Base-by-base conservation (phyloP, 2,797 vertebrate species). In the Poecilia velifera region DNA sequence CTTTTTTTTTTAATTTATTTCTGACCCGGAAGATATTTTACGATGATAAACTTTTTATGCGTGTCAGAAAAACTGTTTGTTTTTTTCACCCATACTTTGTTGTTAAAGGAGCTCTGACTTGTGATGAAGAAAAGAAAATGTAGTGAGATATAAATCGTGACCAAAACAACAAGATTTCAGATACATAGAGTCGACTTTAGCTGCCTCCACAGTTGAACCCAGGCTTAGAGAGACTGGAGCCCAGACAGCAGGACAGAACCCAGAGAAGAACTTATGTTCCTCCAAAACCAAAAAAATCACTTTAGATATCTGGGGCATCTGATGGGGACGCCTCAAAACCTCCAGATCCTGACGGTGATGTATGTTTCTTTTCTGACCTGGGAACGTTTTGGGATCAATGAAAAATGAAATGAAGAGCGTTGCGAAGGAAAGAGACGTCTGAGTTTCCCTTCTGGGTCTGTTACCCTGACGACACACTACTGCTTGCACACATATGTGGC, bases 21-120 rank as follows among this genome's bases (percentile, higher is more conserved):
- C 41, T 64, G 77, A 78, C 62, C 45, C 53, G 6, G 9, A 72
- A 76, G 77, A 66, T 16, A 39, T 81, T 78, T 79, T 72, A 76
- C 49, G 49, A 2, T 41, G 36, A 25, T 68, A 4, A 68, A 25
- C 22, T 2, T 43, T 25, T 41, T 43, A 1, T 13, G 2, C 41
- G 2, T 62, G 28, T 6, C 46, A 47, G 43, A 57, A 28, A 25
- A 12, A 31, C 34, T 34, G 34, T 34, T 6, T 16, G 31, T 7
- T 7, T 6, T 53, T 16, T 74, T 22, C 20, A 4, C 73, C 41
- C 1, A 41, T 31, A 66, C 25, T 31, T 34, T 76, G 31, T 76
- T 31, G 64, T 8, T 73, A 68, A 18, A 41, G 36, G 36, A 68
- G 36, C 64, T 68, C 64, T 41, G 64, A 39, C 39, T 22, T 68